phyloP scores from a whole-genome alignment of 2,797 vertebrate genomes.

The Sandelia bainsii region DNA sequence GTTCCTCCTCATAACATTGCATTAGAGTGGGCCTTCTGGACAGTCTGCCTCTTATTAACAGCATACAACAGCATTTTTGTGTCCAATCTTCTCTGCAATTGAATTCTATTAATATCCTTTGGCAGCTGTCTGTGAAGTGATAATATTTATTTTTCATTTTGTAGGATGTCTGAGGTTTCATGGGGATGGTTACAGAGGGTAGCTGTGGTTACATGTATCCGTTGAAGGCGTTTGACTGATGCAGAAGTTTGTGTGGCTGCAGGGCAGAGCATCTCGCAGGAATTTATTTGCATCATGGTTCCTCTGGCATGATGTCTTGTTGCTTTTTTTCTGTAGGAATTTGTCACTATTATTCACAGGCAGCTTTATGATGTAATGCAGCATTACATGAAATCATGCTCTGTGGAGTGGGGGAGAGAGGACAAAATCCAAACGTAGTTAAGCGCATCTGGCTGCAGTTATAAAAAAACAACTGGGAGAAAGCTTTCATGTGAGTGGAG shows the following conservation, averaged over 20 bases:
- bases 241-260: conserved; percentile 42
- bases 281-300: conserved; percentile 55
- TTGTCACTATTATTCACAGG: conserved; percentile 54
- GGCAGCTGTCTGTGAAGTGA: conserved; percentile 57
- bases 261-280: conserved; percentile 32
- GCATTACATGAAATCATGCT: conserved; percentile 57
- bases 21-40: conserved; percentile 56
- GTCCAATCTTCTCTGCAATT: conserved; percentile 63
- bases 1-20: conserved; percentile 22
- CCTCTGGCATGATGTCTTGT: conserved; percentile 39
- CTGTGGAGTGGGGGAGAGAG: not conserved
- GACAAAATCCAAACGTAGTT: conserved; percentile 36
- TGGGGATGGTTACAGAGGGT: conserved; percentile 12
- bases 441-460: conserved; percentile 32
- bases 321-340: conserved; percentile 27
- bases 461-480: conserved; percentile 26
- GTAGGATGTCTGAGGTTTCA: conserved; percentile 23
- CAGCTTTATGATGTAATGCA: conserved; percentile 50
- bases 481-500: conserved; percentile 31
- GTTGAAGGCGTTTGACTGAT: conserved; percentile 61
- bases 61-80: conserved; percentile 57
- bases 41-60: conserved; percentile 57
- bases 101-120: conserved; percentile 71
- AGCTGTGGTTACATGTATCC: conserved; percentile 53
- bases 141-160: conserved; percentile 46